Percentiles rank a stretch among this genome's conserved stretches.
Evolutionary conservation across 53 echinoderm and acorn worm species (phyloP).

Genomic region (Arbacia lixula): DNA sequence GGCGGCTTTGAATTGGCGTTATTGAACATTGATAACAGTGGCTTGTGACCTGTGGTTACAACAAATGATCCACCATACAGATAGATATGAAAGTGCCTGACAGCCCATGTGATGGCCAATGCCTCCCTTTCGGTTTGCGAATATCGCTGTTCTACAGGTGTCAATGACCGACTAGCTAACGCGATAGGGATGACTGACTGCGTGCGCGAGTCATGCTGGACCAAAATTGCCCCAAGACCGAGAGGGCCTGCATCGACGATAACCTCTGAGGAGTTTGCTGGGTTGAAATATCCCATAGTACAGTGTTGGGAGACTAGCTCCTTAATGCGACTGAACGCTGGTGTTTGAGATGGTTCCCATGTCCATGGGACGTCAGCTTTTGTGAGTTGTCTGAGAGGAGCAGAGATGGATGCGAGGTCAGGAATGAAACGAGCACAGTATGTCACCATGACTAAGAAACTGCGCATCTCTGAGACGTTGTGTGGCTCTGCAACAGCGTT

Average conservation of each 20-base stretch:
- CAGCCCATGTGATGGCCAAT: slow-evolving; percentile 62
- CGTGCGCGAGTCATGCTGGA: too few species aligned
- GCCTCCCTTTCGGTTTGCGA: slow-evolving; percentile 62
- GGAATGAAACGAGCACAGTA: slow-evolving; percentile 60
- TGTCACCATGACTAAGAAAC: slow-evolving; percentile 68
- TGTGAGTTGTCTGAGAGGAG: slow-evolving; percentile 46
- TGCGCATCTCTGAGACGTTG: slow-evolving; percentile 48
- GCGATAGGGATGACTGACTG: too few species aligned
- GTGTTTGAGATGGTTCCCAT: slow-evolving; percentile 41
- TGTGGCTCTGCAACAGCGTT: slow-evolving; percentile 41
- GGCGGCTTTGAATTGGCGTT: slow-evolving; percentile 35
- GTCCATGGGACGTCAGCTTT: slow-evolving; percentile 41
- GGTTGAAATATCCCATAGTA: slow-evolving; percentile 49
- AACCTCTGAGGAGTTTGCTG: too few species aligned
- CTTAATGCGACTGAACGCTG: slow-evolving; percentile 46
- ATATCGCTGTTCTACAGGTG: slow-evolving; percentile 59
- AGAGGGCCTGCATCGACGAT: too few species aligned
- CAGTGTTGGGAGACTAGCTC: slow-evolving; percentile 34
- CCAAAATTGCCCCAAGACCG: too few species aligned
- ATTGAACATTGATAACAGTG: slow-evolving; percentile 37
- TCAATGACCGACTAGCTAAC: too few species aligned
- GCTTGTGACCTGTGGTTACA: slow-evolving; percentile 57
- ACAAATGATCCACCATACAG: slow-evolving; percentile 49
- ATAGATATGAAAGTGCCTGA: slow-evolving; percentile 47
- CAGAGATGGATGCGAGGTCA: slow-evolving; percentile 56